Conservation (phyloP, 1,140 invertebrate genomes). For the Nasonia longicornis region DNA sequence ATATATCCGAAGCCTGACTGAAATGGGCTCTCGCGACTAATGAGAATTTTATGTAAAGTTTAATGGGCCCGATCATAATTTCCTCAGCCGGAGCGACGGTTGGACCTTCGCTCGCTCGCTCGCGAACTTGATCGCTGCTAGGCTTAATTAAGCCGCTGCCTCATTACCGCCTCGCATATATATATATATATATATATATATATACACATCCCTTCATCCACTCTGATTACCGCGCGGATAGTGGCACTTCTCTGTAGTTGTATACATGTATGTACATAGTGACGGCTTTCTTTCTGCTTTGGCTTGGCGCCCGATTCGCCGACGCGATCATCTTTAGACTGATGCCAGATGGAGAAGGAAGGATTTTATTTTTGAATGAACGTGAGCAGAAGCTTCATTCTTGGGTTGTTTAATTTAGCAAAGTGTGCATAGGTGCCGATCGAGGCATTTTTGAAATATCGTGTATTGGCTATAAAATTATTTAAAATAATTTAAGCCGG, state of each 20-base stretch:
- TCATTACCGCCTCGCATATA: not conserved
- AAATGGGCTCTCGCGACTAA: not conserved
- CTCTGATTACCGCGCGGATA: constrained; percentile 15
- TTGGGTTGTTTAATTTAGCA: no score
- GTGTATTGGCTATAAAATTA: no score
- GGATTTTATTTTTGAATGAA: no score
- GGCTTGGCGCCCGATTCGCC: not conserved
- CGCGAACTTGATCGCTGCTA: not conserved
- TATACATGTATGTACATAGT: not conserved
- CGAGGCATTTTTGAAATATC: no score
- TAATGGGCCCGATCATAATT: constrained; percentile 22
- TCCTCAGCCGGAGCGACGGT: not conserved
- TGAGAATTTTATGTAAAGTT: constrained; percentile 6
- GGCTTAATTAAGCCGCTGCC: constrained; percentile 28
- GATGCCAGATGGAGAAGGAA: not conserved
- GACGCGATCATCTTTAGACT: not conserved
- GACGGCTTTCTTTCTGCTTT: not conserved
- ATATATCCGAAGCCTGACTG: no score
- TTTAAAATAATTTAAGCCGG: no score
- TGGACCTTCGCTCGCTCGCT: not conserved
- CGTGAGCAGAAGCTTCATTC: no score
- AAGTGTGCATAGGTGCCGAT: no score
- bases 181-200: no score
- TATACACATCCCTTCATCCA: not conserved
- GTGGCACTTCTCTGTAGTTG: not conserved